Conservation (phyloP, 2,797 vertebrate genomes). For the Peromyscus melanophrys region DNA sequence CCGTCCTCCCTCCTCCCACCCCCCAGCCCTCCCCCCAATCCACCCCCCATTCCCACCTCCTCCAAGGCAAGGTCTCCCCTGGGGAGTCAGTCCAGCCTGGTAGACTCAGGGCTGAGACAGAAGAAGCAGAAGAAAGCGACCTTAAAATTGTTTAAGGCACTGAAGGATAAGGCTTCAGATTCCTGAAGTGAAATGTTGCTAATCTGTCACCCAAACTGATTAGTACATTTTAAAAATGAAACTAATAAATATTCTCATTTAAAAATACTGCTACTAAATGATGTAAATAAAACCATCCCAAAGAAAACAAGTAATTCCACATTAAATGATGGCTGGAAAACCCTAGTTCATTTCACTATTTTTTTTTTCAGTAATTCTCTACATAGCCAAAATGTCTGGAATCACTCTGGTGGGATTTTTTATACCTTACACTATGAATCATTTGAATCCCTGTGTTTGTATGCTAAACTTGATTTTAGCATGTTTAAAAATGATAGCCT, state of each 20-base stretch:
- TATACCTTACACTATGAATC: not conserved
- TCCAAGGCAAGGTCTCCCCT: too few relatives aligned
- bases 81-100: too few relatives aligned
- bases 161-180: slow-evolving; percentile 2
- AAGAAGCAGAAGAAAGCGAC: too few relatives aligned
- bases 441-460: not conserved
- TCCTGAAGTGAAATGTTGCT: not conserved
- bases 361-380: not conserved
- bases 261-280: not conserved
- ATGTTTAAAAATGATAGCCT: not conserved
- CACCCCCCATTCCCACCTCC: too few relatives aligned
- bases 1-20: too few relatives aligned
- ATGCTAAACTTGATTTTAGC: not conserved
- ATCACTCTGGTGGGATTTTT: not conserved
- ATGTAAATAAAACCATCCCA: not conserved
- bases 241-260: not conserved
- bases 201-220: not conserved
- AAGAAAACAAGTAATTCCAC: not conserved
- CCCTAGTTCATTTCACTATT: not conserved
- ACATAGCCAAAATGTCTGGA: not conserved
- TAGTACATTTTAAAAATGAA: not conserved
- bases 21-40: too few relatives aligned
- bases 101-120: too few relatives aligned
- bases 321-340: not conserved
- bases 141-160: not conserved